phyloP scores from a whole-genome alignment of 2,113 vertebrate genomes.

The Oceanodroma tethys region DNA sequence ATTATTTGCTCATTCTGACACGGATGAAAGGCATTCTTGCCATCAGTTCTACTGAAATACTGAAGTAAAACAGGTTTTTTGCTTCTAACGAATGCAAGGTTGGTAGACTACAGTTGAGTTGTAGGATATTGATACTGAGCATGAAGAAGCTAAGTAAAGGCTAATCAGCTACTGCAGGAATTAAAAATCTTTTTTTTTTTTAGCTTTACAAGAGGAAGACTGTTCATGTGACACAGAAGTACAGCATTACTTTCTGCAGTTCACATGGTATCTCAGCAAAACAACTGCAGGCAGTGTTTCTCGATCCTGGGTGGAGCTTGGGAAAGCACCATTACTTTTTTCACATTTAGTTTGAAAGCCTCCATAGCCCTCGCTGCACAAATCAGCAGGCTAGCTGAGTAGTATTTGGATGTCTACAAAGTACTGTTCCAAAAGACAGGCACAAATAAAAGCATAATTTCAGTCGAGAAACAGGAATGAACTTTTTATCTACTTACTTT shows the following conservation, averaged over 20 bases:
- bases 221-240: slow-evolving; percentile 36
- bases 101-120: background rate
- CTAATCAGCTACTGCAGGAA: background rate
- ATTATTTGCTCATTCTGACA: background rate
- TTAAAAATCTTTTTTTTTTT: background rate
- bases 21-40: background rate
- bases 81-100: background rate
- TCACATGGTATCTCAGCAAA: slow-evolving; percentile 44
- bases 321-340: slow-evolving; percentile 42
- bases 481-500: background rate
- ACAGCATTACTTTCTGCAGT: slow-evolving; percentile 2
- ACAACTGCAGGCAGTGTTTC: slow-evolving; percentile 15
- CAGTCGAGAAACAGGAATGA: background rate
- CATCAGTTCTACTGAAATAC: background rate
- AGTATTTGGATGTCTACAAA: background rate
- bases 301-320: slow-evolving; percentile 26
- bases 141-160: background rate
- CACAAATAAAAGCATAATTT: background rate
- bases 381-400: background rate
- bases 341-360: background rate
- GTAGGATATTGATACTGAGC: background rate
- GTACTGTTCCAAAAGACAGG: background rate
- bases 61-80: background rate
- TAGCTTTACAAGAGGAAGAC: slow-evolving; percentile 47
- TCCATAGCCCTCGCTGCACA: background rate